Evolutionary conservation across 2,888 invertebrate genomes (phyloP).

Genomic region (Acanthoscelides obtectus): DNA sequence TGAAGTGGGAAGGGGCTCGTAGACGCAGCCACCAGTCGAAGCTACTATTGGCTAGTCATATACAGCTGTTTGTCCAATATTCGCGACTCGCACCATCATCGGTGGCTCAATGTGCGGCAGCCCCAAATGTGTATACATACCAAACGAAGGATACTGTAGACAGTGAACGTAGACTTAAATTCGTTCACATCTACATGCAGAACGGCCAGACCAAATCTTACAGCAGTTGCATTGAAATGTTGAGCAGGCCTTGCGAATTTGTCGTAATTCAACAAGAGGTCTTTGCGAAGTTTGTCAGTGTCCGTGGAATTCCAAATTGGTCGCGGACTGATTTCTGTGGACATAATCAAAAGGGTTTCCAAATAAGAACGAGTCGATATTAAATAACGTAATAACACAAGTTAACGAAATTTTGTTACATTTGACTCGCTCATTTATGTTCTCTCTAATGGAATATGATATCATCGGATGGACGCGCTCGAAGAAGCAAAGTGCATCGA

Average conservation of each 20-base stretch:
- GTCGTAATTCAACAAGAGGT: constrained; percentile 55
- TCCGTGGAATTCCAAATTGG: constrained; percentile 54
- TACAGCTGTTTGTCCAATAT: no score
- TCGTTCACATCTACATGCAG: constrained; percentile 66
- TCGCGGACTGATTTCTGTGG: constrained; percentile 38
- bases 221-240: constrained; percentile 50
- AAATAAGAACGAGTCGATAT: background rate
- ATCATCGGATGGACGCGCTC: no score
- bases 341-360: constrained; percentile 4
- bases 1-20: no score
- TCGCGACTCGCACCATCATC: no score
- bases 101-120: no score
- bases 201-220: constrained; percentile 55
- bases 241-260: constrained; percentile 54
- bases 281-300: constrained; percentile 53
- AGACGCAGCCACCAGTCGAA: no score
- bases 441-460: background rate
- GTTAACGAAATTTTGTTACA: constrained; percentile 1
- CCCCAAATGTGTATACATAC: no score
- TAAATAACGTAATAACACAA: background rate
- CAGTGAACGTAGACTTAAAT: constrained; percentile 54
- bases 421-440: background rate
- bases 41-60: no score
- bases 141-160: constrained; percentile 24
- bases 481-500: no score